A percentile compares a stretch with the other conserved stretches of the same genome.
Evolutionary conservation across 2,888 invertebrate species (phyloP).

Genomic region (Auanema freiburgensis): DNA sequence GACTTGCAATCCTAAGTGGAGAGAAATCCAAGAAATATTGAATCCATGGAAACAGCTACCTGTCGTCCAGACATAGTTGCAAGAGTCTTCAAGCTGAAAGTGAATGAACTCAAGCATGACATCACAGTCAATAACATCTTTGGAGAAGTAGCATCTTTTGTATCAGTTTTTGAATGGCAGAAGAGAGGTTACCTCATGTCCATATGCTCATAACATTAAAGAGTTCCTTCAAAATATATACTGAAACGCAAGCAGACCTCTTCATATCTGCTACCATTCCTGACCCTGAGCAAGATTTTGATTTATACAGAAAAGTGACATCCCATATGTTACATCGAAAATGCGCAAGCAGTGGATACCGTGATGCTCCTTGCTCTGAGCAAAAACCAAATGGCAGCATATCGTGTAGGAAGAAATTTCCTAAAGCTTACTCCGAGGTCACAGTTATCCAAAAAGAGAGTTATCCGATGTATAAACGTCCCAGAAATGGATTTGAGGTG

Average conservation of each 20-base stretch:
- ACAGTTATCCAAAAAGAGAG: slow-evolving; percentile 61
- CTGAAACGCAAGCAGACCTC: no score
- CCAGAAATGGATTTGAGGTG: slow-evolving; percentile 7
- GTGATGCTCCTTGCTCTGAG: no score
- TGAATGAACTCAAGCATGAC: slow-evolving; percentile 38
- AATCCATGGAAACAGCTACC: slow-evolving; percentile 21
- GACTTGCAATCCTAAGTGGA: slow-evolving; percentile 64
- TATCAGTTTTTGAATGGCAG: slow-evolving; percentile 59
- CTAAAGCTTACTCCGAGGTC: slow-evolving; percentile 51
- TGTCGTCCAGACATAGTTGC: slow-evolving; percentile 54
- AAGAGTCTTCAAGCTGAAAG: slow-evolving; percentile 54
- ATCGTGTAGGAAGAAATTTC: slow-evolving; percentile 65
- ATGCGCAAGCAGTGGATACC: slow-evolving; percentile 45
- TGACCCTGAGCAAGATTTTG: slow-evolving; percentile 28
- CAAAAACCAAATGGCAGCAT: no score
- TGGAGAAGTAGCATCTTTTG: slow-evolving; percentile 39
- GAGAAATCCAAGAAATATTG: slow-evolving; percentile 50
- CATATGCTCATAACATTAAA: slow-evolving; percentile 50
- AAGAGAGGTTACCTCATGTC: slow-evolving; percentile 61
- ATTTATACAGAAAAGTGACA: slow-evolving; percentile 30
- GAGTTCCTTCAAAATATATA: no score
- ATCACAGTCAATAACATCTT: slow-evolving; percentile 40
- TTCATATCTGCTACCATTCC: no score
- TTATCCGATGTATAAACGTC: slow-evolving; percentile 63
- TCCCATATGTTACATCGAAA: slow-evolving; percentile 52